phyloP scores from a whole-genome alignment of 2,888 invertebrate genomes.

The Plemyria rubiginata region DNA sequence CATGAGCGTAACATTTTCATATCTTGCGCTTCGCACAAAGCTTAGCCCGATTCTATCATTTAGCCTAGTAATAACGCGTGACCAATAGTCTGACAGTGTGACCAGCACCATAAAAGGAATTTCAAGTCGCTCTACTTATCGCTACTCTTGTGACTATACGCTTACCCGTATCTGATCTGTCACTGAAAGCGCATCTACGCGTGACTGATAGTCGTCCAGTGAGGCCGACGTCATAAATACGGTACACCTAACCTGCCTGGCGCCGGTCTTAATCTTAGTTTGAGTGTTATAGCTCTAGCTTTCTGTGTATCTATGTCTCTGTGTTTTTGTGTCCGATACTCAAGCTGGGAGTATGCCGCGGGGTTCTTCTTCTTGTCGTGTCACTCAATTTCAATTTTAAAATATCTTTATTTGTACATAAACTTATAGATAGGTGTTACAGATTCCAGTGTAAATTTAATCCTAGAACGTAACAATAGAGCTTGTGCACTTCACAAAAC shows the following conservation, averaged over 20 bases:
- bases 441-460: too few relatives aligned
- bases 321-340: background rate
- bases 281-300: conserved; percentile 22
- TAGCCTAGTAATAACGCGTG: background rate
- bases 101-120: background rate
- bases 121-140: conserved; percentile 5
- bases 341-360: background rate
- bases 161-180: background rate
- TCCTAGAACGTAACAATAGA: too few relatives aligned
- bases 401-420: too few relatives aligned
- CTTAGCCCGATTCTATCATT: too few relatives aligned
- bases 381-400: too few relatives aligned
- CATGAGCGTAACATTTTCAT: too few relatives aligned
- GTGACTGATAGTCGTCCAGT: conserved; percentile 16
- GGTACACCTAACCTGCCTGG: conserved; percentile 8
- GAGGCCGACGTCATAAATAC: conserved; percentile 11
- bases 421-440: too few relatives aligned
- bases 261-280: conserved; percentile 23
- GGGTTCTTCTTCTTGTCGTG: too few relatives aligned
- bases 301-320: background rate
- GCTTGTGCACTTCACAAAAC: too few relatives aligned
- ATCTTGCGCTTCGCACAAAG: too few relatives aligned
- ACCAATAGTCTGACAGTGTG: background rate
- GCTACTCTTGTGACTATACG: background rate
- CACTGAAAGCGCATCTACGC: conserved; percentile 4